Conservation (phyloP, 2,113 vertebrate genomes). For the Erinaceus europaeus region DNA sequence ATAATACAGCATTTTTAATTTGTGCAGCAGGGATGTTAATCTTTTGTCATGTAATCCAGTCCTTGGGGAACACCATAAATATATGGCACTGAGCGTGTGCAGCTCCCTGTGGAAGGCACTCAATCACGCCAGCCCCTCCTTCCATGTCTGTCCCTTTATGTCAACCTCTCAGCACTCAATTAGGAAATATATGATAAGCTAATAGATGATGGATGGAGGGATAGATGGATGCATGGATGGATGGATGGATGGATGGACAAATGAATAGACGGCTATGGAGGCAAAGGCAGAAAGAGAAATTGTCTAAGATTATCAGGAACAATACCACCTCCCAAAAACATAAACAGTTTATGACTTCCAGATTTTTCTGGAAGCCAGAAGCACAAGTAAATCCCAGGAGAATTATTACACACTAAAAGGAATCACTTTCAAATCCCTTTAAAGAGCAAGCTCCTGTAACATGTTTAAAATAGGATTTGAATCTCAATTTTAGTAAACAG, state of each 20-base stretch:
- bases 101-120: background rate
- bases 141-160: slow-evolving; percentile 2
- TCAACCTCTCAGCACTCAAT: slow-evolving; percentile 33
- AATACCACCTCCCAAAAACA: background rate
- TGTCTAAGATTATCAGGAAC: background rate
- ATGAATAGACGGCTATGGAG: background rate
- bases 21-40: slow-evolving; percentile 60
- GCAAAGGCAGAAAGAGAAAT: background rate
- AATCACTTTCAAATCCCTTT: slow-evolving; percentile 12
- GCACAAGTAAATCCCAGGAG: slow-evolving; percentile 23
- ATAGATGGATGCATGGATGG: background rate
- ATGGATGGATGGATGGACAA: background rate
- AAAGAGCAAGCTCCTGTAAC: background rate
- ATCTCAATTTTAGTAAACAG: background rate
- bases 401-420: background rate
- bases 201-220: background rate
- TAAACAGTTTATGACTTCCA: background rate
- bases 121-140: slow-evolving; percentile 2
- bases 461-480: slow-evolving; percentile 24
- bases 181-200: slow-evolving; percentile 20
- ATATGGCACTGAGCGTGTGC: background rate
- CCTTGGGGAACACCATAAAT: slow-evolving; percentile 38
- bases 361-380: background rate
- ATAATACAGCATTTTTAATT: slow-evolving; percentile 51
- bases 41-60: slow-evolving; percentile 27